Conservation (phyloP, 1,140 invertebrate species). For the Marisa cornuarietis region DNA sequence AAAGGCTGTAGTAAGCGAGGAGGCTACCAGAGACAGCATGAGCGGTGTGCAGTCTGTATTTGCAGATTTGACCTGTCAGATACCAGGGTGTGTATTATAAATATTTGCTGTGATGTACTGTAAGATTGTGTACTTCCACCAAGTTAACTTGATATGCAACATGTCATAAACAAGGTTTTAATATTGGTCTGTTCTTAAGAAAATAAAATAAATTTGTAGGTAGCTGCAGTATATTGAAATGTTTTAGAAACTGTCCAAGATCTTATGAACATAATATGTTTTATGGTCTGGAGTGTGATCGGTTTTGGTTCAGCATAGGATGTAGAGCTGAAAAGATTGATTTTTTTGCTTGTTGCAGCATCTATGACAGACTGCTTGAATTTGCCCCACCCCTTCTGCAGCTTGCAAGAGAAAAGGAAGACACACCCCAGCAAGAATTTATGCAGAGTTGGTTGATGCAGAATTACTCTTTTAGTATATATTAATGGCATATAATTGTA, state of each 20-base stretch:
- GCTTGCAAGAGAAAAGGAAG: constrained; percentile 37
- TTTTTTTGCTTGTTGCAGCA: constrained; percentile 47
- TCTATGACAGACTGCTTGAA: constrained; percentile 68
- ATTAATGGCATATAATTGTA: too few relatives aligned
- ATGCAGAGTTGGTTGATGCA: constrained; percentile 26
- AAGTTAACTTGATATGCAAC: not conserved
- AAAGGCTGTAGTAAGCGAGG: constrained; percentile 69
- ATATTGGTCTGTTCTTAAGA: not conserved
- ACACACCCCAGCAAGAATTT: constrained; percentile 26
- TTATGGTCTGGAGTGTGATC: too few relatives aligned
- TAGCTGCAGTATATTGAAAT: not conserved
- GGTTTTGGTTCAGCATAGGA: too few relatives aligned
- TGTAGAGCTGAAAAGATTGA: too few relatives aligned
- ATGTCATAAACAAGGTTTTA: not conserved
- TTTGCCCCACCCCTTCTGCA: constrained; percentile 62
- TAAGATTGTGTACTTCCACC: not conserved
- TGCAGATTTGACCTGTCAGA: constrained; percentile 61
- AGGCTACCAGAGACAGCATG: constrained; percentile 65
- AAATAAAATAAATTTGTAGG: not conserved
- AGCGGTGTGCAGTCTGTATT: constrained; percentile 61
- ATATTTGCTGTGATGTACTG: not conserved
- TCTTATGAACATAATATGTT: too few relatives aligned
- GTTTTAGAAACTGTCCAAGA: not conserved
- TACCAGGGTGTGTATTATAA: constrained; percentile 50
- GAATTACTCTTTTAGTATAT: not conserved